Base-by-base conservation (phyloP, 1,140 invertebrate species). In the Polypedilum pembai region DNA sequence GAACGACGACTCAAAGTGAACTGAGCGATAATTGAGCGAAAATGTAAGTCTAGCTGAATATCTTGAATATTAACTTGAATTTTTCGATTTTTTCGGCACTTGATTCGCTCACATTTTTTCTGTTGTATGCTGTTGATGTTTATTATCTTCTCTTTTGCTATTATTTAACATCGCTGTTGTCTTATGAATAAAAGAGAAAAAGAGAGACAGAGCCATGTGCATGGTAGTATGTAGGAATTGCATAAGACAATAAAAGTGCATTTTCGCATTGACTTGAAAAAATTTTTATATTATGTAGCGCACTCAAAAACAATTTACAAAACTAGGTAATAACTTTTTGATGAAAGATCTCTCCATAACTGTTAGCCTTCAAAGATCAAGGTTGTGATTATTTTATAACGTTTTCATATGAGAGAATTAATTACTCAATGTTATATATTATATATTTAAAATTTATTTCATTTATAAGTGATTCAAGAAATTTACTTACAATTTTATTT, bases 1-100 rank as follows among this genome's bases (percentile, higher is more conserved):
- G 15, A 12, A 56, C 45, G 45, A 56, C 45, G 45, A n/a, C 45
- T 56, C 12, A 56, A 56, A 56, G 15, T 56, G 45, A 56, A 56
- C 45, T 56, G n/a, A 56, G n/a, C 45, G 45, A 56, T 56, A 56
- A 56, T 56, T 56, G 45, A 56, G 45, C 12, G 12, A n/a, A n/a
- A 56, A n/a, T n/a, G 45, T n/a, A 56, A n/a, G n/a, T n/a, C 45
- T n/a, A n/a, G 12, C 45, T 56, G 45, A 56, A 56, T 56, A 56
- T 56, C 45, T 56, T 56, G 45, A 56, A 56, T 56, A 56, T 56
- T 56, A 56, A 56, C 12, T 56, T 12, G 15, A 56, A n/a, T 56
- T n/a, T 56, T 56, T 56, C 45, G 45, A 56, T 56, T 56, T 56
- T 56, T 56, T 56, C 45, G 45, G 45, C 45, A 56, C 12, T 56